Evolutionary conservation across 2,888 invertebrate species (phyloP), one percentile per base, ranked within the genome.

Genomic region (Trachelus stipa): DNA sequence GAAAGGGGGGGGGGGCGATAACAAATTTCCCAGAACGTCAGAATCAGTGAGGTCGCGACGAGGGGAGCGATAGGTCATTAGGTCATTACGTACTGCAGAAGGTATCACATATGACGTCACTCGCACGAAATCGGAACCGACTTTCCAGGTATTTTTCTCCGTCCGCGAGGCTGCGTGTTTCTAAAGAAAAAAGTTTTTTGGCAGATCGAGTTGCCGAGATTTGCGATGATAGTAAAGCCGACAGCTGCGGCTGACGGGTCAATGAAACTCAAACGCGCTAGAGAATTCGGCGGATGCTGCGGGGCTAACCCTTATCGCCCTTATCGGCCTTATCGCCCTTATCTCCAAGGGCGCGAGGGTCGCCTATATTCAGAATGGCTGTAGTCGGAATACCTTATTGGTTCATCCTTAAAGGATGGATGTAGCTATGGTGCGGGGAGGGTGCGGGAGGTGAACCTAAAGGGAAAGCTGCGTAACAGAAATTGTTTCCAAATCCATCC

Each of bases 211-310:
- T 56, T 23, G 40, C 40, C 40, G 40, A 56, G 40, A 56, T 56
- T 56, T 9, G 23, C 40, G 23, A 56, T 23, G 40, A 56, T 9
- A 56, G 23, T 56, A 23, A 56, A 56, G 6, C 40, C 23, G 15
- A 23, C 40, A 33, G 33, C 31, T 71, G 71, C 71, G 30, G 15
- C 31, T 71, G 71, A 71, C 71, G 11, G 31, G 31, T 71, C 71
- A 71, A 71, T 30, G 71, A 71, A 71, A 71, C 31, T 31, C 71
- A 3, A 33, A 71, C 71, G 71, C 71, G 15, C 71, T 71, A 12
- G 40, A 23, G 40, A 23, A 23, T 23, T 56, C 23, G 9, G 40
- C 4, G 23, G 40, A 56, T 56, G 23, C 40, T 56, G 40, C 40
- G 23, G 15, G 23, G 40, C 6, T 56, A 23, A 23, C 40, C 35